phyloP scores from a whole-genome alignment of 2,113 vertebrate genomes.

The Scartelaos histophorus region DNA sequence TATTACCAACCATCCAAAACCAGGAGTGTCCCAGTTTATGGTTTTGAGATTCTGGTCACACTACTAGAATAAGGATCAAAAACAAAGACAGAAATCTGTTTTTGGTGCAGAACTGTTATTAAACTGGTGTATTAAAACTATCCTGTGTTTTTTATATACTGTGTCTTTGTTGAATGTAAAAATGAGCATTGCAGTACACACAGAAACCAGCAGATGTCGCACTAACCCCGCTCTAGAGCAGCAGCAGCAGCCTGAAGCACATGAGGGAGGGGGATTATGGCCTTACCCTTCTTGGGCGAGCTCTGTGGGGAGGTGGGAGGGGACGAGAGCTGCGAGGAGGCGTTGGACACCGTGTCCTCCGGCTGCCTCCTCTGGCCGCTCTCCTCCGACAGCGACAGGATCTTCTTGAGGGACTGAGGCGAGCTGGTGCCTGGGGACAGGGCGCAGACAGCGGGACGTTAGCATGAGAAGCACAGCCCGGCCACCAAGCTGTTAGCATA shows the following conservation, averaged over 20 bases:
- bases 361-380: conserved; percentile 85
- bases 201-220: conserved; percentile 50
- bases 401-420: conserved; percentile 98
- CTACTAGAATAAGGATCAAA: too few relatives aligned
- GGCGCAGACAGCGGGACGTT: conserved; percentile 41
- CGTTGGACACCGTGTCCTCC: conserved; percentile 88
- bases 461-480: conserved; percentile 29
- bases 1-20: too few relatives aligned
- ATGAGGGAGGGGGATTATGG: conserved; percentile 36
- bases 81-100: too few relatives aligned
- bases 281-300: conserved; percentile 95
- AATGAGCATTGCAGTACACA: conserved; percentile 8
- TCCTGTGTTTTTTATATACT: too few relatives aligned
- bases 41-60: too few relatives aligned
- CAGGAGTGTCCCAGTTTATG: too few relatives aligned
- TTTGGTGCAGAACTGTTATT: too few relatives aligned
- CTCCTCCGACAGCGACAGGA: conserved; percentile 96
- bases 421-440: conserved; percentile 88
- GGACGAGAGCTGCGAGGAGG: conserved; percentile 89
- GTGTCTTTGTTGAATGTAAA: too few relatives aligned
- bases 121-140: too few relatives aligned
- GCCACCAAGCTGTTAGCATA: not conserved
- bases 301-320: conserved; percentile 95
- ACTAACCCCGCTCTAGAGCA: not conserved
- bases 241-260: not conserved